phyloP scores from a whole-genome alignment of 2,113 vertebrate genomes.

The Ptychochromis oligacanthus region DNA sequence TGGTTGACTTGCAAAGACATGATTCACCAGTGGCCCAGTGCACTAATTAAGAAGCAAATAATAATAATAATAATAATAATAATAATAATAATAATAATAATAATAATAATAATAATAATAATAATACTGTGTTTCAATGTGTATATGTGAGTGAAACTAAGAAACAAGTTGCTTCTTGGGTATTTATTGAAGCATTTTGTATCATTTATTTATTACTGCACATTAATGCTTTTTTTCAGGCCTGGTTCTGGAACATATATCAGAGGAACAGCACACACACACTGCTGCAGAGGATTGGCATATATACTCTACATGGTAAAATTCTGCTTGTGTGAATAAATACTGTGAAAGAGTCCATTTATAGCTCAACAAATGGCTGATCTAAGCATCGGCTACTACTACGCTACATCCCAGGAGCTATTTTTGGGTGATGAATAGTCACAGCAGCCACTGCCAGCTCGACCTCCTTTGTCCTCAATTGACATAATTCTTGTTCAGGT shows the following conservation, averaged over 20 bases:
- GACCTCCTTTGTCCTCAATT: slow-evolving; percentile 69
- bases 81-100: not conserved
- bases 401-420: slow-evolving; percentile 49
- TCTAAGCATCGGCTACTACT: slow-evolving; percentile 50
- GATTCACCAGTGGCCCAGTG: slow-evolving; percentile 18
- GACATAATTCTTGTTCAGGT: slow-evolving; percentile 65
- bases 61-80: not conserved
- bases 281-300: not conserved
- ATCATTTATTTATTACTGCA: not conserved
- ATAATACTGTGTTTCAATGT: not conserved
- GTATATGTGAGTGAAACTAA: not conserved
- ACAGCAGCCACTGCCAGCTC: slow-evolving; percentile 56
- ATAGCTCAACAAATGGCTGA: slow-evolving; percentile 59
- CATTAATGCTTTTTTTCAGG: not conserved
- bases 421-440: slow-evolving; percentile 60
- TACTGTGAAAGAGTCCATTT: slow-evolving; percentile 28
- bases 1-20: slow-evolving; percentile 28
- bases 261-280: not conserved
- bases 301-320: not conserved
- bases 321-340: not conserved
- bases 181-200: not conserved
- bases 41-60: slow-evolving; percentile 3
- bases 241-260: not conserved
- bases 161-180: not conserved
- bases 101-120: not conserved